Conservation (phyloP, 2,888 invertebrate genomes). For the Tubulanus polymorphus region DNA sequence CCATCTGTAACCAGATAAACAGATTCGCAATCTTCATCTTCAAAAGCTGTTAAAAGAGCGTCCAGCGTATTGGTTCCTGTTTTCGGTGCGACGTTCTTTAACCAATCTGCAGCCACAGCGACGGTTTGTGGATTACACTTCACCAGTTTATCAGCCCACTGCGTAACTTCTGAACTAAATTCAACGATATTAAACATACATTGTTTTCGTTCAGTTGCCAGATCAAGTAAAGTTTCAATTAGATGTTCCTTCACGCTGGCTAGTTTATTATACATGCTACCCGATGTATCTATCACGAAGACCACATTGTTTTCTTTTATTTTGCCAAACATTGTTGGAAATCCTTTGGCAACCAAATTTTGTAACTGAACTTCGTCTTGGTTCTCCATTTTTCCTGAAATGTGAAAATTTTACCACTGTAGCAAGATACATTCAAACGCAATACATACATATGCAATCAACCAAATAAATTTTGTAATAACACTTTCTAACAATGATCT, state of each 20-base stretch:
- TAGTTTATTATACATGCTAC: constrained; percentile 47
- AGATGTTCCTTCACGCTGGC: constrained; percentile 49
- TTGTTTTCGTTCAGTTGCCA: constrained; percentile 29
- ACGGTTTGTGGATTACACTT: constrained; percentile 49
- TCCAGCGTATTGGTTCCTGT: constrained; percentile 51
- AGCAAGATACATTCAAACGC: too few species aligned
- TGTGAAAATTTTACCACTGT: too few species aligned
- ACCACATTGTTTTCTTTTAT: constrained; percentile 44
- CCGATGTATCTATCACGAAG: constrained; percentile 53
- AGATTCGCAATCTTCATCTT: constrained; percentile 41
- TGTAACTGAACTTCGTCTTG: too few species aligned
- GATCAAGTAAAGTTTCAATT: constrained; percentile 36
- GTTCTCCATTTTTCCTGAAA: too few species aligned
- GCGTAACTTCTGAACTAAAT: constrained; percentile 49
- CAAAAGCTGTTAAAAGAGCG: constrained; percentile 44
- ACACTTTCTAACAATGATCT: too few species aligned
- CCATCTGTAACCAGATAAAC: constrained; percentile 51
- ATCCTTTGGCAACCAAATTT: too few species aligned
- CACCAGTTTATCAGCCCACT: constrained; percentile 51
- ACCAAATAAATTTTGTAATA: too few species aligned
- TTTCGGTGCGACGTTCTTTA: constrained; percentile 40
- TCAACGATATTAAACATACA: constrained; percentile 48
- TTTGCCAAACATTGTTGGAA: constrained; percentile 45
- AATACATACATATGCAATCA: too few species aligned
- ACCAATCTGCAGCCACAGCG: constrained; percentile 46